A percentile compares a stretch with the other conserved stretches of the same genome.
phyloP scores from a whole-genome alignment of 2,113 vertebrate genomes.

The Cisticola juncidis region DNA sequence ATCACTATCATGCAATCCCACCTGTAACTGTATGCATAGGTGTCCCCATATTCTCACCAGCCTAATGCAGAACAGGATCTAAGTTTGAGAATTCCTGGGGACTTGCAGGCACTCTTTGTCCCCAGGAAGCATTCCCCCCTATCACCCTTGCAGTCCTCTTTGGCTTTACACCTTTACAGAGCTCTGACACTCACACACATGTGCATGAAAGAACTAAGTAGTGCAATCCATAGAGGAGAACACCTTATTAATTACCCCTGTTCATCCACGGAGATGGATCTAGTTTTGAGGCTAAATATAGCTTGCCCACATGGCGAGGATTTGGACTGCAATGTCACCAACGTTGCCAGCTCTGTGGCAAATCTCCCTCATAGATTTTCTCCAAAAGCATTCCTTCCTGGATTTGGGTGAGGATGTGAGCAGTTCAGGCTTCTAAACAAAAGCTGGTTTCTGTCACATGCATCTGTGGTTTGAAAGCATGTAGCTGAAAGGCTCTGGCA shows the following conservation, averaged over 20 bases:
- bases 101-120: background rate
- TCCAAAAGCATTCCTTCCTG: background rate
- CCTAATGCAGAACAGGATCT: background rate
- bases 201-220: background rate
- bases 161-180: background rate
- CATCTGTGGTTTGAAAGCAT: background rate
- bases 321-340: background rate
- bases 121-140: accelerated
- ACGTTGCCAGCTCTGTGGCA: accelerated
- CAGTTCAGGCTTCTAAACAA: background rate
- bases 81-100: background rate
- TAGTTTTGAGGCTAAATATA: background rate
- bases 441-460: background rate
- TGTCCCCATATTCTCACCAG: background rate
- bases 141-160: background rate
- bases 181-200: background rate
- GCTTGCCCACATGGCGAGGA: background rate
- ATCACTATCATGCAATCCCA: background rate
- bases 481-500: background rate
- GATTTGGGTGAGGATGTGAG: background rate
- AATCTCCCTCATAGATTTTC: background rate
- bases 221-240: background rate
- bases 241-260: background rate
- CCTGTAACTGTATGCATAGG: background rate
- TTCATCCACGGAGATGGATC: background rate